Evolutionary conservation across 2,888 invertebrate genomes (phyloP).

Genomic region (Oscheius sp.): DNA sequence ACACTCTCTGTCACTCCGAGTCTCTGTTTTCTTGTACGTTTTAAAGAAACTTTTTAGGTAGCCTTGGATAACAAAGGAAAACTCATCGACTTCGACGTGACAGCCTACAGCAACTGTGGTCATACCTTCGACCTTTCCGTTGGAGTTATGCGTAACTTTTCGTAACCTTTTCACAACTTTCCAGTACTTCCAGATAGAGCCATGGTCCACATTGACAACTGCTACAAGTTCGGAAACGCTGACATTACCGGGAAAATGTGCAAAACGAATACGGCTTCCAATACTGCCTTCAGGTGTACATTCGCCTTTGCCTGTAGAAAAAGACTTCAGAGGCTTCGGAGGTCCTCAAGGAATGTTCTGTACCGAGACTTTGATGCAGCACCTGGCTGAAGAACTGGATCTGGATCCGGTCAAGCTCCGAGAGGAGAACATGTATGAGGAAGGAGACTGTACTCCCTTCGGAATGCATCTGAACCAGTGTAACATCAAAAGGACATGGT

Average conservation of each 20-base stretch:
- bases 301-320: background rate
- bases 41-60: conserved; percentile 73
- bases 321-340: conserved; percentile 79
- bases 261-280: conserved; percentile 89
- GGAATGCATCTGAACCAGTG: conserved; percentile 83
- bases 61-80: conserved; percentile 81
- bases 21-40: too few species aligned
- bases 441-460: conserved; percentile 84
- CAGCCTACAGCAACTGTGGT: conserved; percentile 86
- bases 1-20: too few species aligned
- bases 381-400: conserved; percentile 79
- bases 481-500: conserved; percentile 75
- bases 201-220: conserved; percentile 86
- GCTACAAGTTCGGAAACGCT: conserved; percentile 84
- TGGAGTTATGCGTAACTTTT: conserved; percentile 71
- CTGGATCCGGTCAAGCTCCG: conserved; percentile 75
- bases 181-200: conserved; percentile 82
- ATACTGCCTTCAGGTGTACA: conserved; percentile 88
- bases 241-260: conserved; percentile 81
- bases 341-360: conserved; percentile 91
- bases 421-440: conserved; percentile 84
- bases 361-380: conserved; percentile 84
- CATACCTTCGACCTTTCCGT: conserved; percentile 85
- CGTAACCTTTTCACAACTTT: background rate
- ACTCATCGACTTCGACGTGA: conserved; percentile 82